Evolutionary conservation across 1,140 invertebrate genomes (phyloP).

Genomic region (Aethina tumida): DNA sequence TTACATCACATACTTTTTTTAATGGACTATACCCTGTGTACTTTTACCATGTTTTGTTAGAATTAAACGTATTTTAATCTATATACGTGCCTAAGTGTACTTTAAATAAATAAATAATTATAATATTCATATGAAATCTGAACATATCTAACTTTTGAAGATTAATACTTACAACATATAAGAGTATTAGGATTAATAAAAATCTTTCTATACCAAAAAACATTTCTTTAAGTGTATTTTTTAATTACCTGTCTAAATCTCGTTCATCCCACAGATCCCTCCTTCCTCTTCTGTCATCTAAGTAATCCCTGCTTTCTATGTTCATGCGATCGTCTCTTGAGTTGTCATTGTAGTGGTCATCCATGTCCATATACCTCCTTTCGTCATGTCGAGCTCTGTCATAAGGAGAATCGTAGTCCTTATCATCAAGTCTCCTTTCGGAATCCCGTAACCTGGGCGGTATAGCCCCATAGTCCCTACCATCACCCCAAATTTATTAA

Average conservation of each 20-base stretch:
- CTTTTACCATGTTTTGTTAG: no score
- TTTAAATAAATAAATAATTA: no score
- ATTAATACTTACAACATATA: no score
- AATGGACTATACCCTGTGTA: no score
- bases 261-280: constrained; percentile 31
- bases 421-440: constrained; percentile 27
- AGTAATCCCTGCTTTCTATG: constrained; percentile 25
- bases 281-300: constrained; percentile 27
- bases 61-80: no score
- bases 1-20: no score
- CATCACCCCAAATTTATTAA: constrained; percentile 5
- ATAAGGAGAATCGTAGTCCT: constrained; percentile 30
- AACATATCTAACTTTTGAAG: no score
- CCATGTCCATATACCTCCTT: constrained; percentile 28
- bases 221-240: not conserved
- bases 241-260: constrained; percentile 17
- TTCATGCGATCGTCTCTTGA: constrained; percentile 28
- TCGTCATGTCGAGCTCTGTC: constrained; percentile 28
- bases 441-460: constrained; percentile 15
- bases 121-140: no score
- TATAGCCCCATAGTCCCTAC: constrained; percentile 14
- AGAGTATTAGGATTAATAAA: constrained; percentile 1
- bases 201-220: no score
- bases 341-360: constrained; percentile 28
- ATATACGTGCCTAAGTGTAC: no score